Evolutionary conservation across 2,888 invertebrate genomes (phyloP).

Genomic region (Volucella inanis): DNA sequence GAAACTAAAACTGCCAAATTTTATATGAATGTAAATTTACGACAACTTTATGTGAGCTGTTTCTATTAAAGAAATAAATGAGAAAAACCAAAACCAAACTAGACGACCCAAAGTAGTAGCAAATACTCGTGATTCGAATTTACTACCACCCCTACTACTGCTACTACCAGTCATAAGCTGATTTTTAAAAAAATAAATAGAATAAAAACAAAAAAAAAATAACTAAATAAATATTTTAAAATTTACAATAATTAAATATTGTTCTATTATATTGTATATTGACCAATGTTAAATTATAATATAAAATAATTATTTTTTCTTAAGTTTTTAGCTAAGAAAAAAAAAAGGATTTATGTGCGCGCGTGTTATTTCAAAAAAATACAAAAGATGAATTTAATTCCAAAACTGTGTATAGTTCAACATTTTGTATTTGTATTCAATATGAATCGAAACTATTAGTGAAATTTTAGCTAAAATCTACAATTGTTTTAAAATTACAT

Average conservation of each 20-base stretch:
- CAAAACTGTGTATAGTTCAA: conserved; percentile 53
- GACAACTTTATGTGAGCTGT: conserved; percentile 70
- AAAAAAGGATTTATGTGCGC: conserved; percentile 27
- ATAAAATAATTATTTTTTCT: conserved; percentile 17
- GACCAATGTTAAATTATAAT: conserved; percentile 52
- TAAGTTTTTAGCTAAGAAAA: conserved; percentile 25
- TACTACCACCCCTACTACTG: conserved; percentile 60
- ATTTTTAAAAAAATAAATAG: conserved; percentile 5
- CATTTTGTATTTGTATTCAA: conserved; percentile 33
- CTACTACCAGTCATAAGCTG: conserved; percentile 42
- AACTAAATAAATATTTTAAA: background rate
- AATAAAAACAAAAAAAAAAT: conserved; percentile 6
- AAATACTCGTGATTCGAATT: conserved; percentile 46
- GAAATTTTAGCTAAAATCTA: conserved; percentile 59
- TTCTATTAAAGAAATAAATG: conserved; percentile 49
- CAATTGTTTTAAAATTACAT: conserved; percentile 30
- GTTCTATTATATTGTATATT: conserved; percentile 48
- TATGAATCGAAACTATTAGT: conserved; percentile 51
- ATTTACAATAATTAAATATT: background rate
- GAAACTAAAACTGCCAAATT: conserved; percentile 72
- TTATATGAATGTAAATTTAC: conserved; percentile 62
- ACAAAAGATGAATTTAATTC: conserved; percentile 19
- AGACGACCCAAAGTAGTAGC: conserved; percentile 5
- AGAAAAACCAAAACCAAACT: background rate
- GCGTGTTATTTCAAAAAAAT: conserved; percentile 38